These are phyloP conservation scores for Stenodema calcarata DNA, from an alignment of 2,888 invertebrate genomes.

Conservation along the genomic window DNA sequence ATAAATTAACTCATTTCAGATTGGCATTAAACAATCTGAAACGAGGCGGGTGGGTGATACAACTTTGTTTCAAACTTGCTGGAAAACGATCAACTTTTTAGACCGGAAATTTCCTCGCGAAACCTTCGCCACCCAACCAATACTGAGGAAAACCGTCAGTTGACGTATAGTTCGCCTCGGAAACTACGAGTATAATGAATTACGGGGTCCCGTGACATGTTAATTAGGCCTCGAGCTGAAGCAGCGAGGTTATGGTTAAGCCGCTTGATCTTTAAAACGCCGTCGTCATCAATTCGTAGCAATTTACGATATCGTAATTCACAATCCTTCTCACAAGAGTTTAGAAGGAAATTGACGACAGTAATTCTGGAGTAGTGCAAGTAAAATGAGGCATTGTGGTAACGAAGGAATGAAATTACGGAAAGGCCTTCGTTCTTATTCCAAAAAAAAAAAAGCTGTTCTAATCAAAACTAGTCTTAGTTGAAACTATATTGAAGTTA, in stretches of 20 bases:
- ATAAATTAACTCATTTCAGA: no score
- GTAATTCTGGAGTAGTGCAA: neutral
- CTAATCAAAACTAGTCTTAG: no score
- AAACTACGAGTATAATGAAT: neutral
- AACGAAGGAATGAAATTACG: neutral
- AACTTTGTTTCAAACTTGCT: no score
- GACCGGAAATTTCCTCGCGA: neutral
- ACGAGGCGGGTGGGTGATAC: no score
- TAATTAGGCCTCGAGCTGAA: neutral
- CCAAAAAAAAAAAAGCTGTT: no score
- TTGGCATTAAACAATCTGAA: no score
- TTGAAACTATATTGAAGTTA: no score
- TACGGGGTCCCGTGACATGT: neutral
- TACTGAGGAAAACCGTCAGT: neutral
- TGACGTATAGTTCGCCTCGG: neutral
- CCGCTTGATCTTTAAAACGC: neutral
- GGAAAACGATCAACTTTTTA: no score
- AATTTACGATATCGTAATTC: constrained; percentile 9
- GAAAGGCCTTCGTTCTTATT: neutral
- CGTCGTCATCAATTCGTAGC: neutral
- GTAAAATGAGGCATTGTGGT: neutral
- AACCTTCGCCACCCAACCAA: neutral
- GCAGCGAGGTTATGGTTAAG: neutral
- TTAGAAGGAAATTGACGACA: neutral
- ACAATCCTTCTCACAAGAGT: neutral